Percentiles rank a stretch among this genome's conserved stretches.
These are phyloP conservation scores for Percopsis transmontana DNA, from an alignment of 2,113 vertebrate species.

Conservation along the genomic window DNA sequence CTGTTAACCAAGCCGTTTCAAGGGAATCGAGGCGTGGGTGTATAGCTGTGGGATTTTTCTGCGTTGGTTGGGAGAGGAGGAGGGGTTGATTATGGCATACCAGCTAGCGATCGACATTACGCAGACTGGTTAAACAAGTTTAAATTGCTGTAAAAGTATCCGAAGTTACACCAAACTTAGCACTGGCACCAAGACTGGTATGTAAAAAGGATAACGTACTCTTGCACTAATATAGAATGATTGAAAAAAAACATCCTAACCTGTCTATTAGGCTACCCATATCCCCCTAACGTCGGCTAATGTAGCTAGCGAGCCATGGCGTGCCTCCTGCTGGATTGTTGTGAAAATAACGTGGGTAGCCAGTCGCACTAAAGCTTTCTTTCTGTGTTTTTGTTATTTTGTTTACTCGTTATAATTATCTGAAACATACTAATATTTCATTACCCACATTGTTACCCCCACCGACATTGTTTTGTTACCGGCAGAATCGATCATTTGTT, in stretches of 20 bases:
- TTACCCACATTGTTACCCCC: no score
- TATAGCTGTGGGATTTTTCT: conserved; percentile 51
- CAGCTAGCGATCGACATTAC: conserved; percentile 61
- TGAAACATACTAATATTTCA: no score
- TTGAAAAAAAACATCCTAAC: conserved; percentile 7
- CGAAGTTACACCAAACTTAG: conserved; percentile 60
- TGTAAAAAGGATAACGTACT: not conserved
- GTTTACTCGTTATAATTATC: no score
- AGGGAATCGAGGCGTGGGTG: conserved; percentile 65
- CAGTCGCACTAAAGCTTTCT: not conserved
- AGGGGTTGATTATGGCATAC: conserved; percentile 53
- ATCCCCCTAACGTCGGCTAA: conserved; percentile 36
- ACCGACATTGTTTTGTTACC: no score
- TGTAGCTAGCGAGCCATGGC: conserved; percentile 38
- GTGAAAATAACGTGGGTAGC: conserved; percentile 10
- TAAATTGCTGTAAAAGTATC: conserved; percentile 51
- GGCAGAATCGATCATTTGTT: no score
- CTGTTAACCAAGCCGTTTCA: conserved; percentile 43
- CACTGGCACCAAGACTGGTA: rapidly evolving
- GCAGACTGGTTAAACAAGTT: conserved; percentile 61
- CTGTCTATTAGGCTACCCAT: conserved; percentile 30
- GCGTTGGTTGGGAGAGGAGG: conserved; percentile 55
- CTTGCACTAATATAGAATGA: not conserved
- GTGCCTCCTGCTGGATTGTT: not conserved
- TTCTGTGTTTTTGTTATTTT: rapidly evolving